Conservation (phyloP, 2,113 vertebrate genomes). For the Scalopus aquaticus region DNA sequence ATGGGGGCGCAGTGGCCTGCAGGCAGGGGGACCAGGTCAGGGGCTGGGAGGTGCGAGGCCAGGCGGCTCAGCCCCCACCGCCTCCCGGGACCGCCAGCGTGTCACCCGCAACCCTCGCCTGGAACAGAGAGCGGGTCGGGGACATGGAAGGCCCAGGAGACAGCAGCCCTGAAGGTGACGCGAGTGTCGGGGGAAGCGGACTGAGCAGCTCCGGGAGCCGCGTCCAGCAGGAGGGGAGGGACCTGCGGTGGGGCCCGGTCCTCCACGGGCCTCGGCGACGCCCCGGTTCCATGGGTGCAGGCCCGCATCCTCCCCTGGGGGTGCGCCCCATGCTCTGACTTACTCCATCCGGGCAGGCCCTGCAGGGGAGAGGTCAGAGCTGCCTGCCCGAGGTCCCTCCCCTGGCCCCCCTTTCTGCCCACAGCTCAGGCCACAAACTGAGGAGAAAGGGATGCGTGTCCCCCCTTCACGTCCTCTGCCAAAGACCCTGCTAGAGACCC, state of each 20-base stretch:
- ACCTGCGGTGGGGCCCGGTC: not conserved
- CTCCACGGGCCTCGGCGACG: no score
- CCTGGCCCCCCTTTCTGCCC: not conserved
- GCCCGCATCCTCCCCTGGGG: rapidly evolving
- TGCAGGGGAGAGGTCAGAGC: no score
- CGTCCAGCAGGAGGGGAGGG: not conserved
- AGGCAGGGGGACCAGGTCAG: rapidly evolving
- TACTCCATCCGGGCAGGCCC: no score
- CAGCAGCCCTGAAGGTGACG: no score
- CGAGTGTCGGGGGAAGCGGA: no score
- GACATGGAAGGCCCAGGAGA: not conserved
- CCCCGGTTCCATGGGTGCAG: not conserved
- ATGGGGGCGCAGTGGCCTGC: constrained; percentile 95
- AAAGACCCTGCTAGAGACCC: not conserved
- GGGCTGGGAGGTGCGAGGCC: rapidly evolving
- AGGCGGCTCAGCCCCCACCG: not conserved
- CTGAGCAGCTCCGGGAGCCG: not conserved
- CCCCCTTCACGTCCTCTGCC: rapidly evolving
- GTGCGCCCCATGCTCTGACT: no score
- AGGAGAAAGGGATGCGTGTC: no score
- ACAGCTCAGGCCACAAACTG: not conserved
- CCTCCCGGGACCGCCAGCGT: not conserved
- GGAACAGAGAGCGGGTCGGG: not conserved
- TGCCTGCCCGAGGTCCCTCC: no score
- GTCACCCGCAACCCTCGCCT: not conserved